A percentile compares a stretch with the other conserved stretches of the same genome.
Conservation (phyloP, 2,797 vertebrate genomes). For the Micromesistius poutassou region DNA sequence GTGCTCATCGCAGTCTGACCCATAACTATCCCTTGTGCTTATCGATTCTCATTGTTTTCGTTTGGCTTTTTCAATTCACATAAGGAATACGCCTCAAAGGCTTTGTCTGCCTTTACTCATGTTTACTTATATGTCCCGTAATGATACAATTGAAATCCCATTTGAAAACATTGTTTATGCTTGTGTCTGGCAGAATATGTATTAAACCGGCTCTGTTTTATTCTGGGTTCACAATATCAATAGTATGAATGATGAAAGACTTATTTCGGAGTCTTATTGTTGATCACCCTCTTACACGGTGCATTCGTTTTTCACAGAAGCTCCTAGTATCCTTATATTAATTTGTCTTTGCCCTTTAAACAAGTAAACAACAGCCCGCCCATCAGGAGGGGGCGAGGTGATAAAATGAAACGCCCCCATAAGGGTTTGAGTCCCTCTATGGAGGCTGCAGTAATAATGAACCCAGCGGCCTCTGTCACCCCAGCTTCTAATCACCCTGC, state of each 20-base stretch:
- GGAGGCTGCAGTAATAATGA: constrained; percentile 32
- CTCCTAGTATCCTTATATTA: not conserved
- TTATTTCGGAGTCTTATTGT: not conserved
- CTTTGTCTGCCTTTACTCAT: not conserved
- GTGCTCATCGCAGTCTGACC: no score
- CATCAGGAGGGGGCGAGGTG: constrained; percentile 8
- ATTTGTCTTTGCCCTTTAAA: not conserved
- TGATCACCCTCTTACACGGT: not conserved
- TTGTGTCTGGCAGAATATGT: not conserved
- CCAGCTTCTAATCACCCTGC: constrained; percentile 23
- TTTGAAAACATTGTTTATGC: not conserved
- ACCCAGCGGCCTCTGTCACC: constrained; percentile 17
- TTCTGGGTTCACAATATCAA: not conserved
- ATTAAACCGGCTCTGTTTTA: not conserved
- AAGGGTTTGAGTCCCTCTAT: constrained; percentile 2
- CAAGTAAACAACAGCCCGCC: constrained; percentile 38
- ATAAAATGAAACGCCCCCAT: constrained; percentile 32
- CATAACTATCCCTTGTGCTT: no score
- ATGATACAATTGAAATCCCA: not conserved
- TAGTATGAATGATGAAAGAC: not conserved
- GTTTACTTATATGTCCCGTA: not conserved
- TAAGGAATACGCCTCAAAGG: no score
- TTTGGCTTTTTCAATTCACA: no score
- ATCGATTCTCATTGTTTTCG: no score
- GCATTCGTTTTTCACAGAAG: not conserved